Conservation (phyloP, 2,888 invertebrate genomes). For the Ecliptopera silaceata region DNA sequence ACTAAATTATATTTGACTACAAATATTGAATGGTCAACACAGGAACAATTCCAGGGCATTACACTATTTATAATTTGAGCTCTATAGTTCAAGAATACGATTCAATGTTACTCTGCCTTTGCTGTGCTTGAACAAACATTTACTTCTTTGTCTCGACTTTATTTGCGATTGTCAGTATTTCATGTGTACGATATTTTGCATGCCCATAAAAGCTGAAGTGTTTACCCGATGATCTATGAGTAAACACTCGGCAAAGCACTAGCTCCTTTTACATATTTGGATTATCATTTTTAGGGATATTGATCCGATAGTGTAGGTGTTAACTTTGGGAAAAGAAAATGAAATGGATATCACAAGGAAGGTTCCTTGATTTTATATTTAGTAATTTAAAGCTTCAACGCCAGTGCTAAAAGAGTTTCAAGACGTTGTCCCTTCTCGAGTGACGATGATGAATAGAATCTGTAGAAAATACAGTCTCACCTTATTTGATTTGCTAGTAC, state of each 20-base stretch:
- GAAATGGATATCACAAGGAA: no score
- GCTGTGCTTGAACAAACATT: constrained; percentile 36
- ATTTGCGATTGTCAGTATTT: constrained; percentile 37
- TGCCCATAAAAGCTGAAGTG: constrained; percentile 41
- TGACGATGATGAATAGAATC: no score
- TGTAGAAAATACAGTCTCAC: no score
- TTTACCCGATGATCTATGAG: constrained; percentile 29
- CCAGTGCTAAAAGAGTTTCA: no score
- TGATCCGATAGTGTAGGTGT: no score
- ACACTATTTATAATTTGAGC: background rate
- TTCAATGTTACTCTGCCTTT: background rate
- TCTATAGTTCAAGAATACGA: constrained; percentile 2
- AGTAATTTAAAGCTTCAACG: no score
- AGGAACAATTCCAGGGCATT: background rate
- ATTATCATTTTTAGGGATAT: background rate
- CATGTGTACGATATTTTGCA: constrained; percentile 40
- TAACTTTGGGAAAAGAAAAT: no score
- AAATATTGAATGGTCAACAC: constrained; percentile 7
- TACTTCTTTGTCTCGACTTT: constrained; percentile 30
- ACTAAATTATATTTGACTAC: constrained; percentile 7
- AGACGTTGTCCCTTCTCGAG: no score
- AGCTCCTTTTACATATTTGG: background rate
- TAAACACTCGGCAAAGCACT: constrained; percentile 3
- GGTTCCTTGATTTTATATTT: no score
- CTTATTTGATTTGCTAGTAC: no score